Conservation (phyloP, 2,797 vertebrate species). For the Arvicola amphibius region DNA sequence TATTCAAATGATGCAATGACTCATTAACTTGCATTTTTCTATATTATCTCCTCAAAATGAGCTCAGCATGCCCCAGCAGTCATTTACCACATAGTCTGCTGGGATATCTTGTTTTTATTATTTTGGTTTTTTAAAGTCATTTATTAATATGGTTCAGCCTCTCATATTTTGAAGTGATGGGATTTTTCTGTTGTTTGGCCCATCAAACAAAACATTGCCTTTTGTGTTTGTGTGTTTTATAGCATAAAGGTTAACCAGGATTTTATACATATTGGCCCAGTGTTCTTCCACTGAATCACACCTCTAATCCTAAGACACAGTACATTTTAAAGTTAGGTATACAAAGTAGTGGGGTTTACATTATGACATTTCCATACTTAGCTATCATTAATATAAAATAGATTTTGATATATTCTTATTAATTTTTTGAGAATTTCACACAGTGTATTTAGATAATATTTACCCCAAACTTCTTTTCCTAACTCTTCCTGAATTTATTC, state of each 20-base stretch:
- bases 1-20: not conserved
- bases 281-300: not conserved
- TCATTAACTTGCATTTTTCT: not conserved
- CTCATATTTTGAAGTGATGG: not conserved
- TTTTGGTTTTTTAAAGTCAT: not conserved
- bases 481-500: not conserved
- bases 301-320: not conserved
- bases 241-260: not conserved
- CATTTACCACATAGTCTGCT: not conserved
- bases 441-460: not conserved
- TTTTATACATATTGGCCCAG: not conserved
- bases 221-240: not conserved
- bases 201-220: not conserved
- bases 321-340: not conserved
- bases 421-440: not conserved
- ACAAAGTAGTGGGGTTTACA: not conserved
- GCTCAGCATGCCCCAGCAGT: not conserved
- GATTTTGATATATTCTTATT: not conserved
- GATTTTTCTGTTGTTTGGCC: not conserved
- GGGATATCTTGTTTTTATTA: not conserved
- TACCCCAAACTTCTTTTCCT: not conserved
- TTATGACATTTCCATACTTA: not conserved
- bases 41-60: not conserved
- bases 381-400: not conserved
- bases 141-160: not conserved